Percentiles rank a stretch among this genome's conserved stretches.
Evolutionary conservation across 1,140 invertebrate genomes (phyloP).

Genomic region (Drosophila repleta): DNA sequence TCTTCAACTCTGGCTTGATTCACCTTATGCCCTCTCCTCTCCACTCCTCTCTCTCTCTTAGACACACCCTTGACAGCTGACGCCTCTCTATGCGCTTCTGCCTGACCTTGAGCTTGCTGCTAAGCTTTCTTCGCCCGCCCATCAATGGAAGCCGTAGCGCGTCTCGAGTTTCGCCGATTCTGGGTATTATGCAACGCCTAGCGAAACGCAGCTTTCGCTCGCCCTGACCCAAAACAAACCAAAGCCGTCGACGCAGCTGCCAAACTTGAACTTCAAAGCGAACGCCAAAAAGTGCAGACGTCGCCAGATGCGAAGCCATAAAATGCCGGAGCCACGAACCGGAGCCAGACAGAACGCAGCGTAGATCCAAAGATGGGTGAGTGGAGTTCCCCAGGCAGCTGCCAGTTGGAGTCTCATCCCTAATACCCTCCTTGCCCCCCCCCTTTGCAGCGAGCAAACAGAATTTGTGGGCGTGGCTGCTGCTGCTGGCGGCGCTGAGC

Average conservation of each 20-base stretch:
- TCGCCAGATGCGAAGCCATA: constrained; percentile 25
- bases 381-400: too few relatives aligned
- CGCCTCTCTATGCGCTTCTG: neutral
- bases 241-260: constrained; percentile 16
- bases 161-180: neutral
- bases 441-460: constrained; percentile 12
- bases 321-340: constrained; percentile 11
- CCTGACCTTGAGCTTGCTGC: neutral
- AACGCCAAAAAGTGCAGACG: constrained; percentile 32
- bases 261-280: constrained; percentile 48
- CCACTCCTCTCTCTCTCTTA: neutral
- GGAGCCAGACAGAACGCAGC: constrained; percentile 11
- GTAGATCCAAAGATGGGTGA: constrained; percentile 32
- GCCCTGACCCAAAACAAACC: constrained; percentile 34
- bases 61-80: neutral
- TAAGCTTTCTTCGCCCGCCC: neutral
- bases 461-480: constrained; percentile 3
- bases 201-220: constrained; percentile 10
- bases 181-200: constrained; percentile 23
- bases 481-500: constrained; percentile 31
- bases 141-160: constrained; percentile 2
- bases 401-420: too few relatives aligned
- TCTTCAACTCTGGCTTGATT: too few relatives aligned
- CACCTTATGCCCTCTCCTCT: too few relatives aligned
- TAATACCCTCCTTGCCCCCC: too few relatives aligned